phyloP scores from a whole-genome alignment of 2,888 invertebrate genomes.

The Rhabditoides inermis region DNA sequence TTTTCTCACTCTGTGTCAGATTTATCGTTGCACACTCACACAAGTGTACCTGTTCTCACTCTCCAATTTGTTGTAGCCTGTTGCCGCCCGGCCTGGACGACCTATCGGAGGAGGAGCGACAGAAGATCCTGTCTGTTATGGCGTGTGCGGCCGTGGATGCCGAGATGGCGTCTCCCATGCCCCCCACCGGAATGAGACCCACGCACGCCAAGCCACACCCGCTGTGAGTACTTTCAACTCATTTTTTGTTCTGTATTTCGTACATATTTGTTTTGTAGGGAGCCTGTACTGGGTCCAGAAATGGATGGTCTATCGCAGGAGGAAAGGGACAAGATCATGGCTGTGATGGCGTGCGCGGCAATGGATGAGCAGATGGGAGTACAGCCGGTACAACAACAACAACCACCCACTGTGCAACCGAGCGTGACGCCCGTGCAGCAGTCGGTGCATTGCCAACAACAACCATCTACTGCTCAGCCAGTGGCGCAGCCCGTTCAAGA shows the following conservation, averaged over 20 bases:
- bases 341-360: constrained; percentile 63
- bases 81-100: constrained; percentile 42
- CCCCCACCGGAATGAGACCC: neutral
- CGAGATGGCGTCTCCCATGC: neutral
- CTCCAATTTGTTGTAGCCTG: too few species aligned
- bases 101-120: constrained; percentile 61
- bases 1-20: neutral
- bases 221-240: too few species aligned
- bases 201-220: neutral
- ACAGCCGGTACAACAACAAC: too few species aligned
- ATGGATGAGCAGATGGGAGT: too few species aligned
- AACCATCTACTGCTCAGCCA: too few species aligned
- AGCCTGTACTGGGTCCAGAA: constrained; percentile 18
- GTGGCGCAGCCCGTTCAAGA: too few species aligned
- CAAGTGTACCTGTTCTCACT: too few species aligned
- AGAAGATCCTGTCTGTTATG: constrained; percentile 62
- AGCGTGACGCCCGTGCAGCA: too few species aligned
- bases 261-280: too few species aligned
- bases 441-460: too few species aligned
- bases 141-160: constrained; percentile 50
- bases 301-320: constrained; percentile 58
- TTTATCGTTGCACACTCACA: neutral
- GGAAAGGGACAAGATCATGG: constrained; percentile 61
- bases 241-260: too few species aligned
- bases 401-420: too few species aligned